Evolutionary conservation across 2,888 invertebrate species (phyloP).

Genomic region (Dexiosoma caninum): DNA sequence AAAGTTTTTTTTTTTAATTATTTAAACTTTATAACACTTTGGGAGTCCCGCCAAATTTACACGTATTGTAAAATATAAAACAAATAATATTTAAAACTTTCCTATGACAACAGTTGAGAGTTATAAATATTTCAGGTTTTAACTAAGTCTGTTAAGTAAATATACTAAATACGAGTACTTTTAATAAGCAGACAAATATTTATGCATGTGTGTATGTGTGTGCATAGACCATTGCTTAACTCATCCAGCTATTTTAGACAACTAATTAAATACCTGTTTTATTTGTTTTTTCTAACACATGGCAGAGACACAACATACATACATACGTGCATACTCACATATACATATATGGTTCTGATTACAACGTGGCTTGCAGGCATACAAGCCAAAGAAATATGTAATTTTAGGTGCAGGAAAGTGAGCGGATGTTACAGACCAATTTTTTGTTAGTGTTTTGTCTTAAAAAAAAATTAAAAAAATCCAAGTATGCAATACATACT

Average conservation of each 20-base stretch:
- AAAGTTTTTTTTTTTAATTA: too few relatives aligned
- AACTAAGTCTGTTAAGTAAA: too few relatives aligned
- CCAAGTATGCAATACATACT: conserved; percentile 26
- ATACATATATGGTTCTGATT: conserved; percentile 34
- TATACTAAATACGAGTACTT: too few relatives aligned
- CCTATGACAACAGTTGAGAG: too few relatives aligned
- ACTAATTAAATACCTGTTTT: background rate
- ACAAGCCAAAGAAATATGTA: background rate
- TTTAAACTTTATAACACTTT: too few relatives aligned
- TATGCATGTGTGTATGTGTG: too few relatives aligned
- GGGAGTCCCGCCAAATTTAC: too few relatives aligned
- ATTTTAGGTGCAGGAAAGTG: background rate
- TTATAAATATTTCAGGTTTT: too few relatives aligned
- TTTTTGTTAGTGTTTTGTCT: background rate
- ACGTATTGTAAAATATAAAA: too few relatives aligned
- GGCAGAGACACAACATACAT: too few relatives aligned
- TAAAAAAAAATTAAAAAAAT: conserved; percentile 36
- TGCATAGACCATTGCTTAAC: background rate
- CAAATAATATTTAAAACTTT: too few relatives aligned
- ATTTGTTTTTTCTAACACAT: background rate
- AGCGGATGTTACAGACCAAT: background rate
- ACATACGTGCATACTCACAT: background rate
- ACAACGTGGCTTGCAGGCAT: conserved; percentile 25
- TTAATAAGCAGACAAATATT: too few relatives aligned
- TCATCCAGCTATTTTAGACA: background rate